Percentiles rank a stretch among this genome's conserved stretches.
These are phyloP conservation scores for Tholera decimalis DNA, from an alignment of 2,888 invertebrate genomes.

Conservation along the genomic window DNA sequence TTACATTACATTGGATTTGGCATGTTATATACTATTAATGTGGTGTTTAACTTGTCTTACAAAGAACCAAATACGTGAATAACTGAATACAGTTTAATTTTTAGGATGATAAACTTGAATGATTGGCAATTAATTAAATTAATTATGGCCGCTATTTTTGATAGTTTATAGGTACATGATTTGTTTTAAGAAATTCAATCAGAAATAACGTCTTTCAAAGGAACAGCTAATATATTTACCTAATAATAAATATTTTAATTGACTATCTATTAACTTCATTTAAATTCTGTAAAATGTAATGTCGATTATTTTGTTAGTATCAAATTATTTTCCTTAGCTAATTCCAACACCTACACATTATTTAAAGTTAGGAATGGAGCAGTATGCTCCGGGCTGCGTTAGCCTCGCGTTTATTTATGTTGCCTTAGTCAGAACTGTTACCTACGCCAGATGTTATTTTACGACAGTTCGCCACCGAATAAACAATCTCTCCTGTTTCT, in stretches of 20 bases:
- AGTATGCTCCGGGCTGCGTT: slow-evolving; percentile 74
- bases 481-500: slow-evolving; percentile 80
- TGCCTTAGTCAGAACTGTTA: slow-evolving; percentile 87
- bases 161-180: not conserved
- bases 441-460: slow-evolving; percentile 90
- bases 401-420: slow-evolving; percentile 89
- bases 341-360: slow-evolving; percentile 57
- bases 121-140: not conserved
- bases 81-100: slow-evolving; percentile 1
- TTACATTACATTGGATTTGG: not conserved
- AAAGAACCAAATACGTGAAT: not conserved
- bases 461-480: slow-evolving; percentile 85
- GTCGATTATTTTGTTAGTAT: slow-evolving; percentile 1
- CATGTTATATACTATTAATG: not conserved
- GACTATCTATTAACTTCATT: too few relatives aligned
- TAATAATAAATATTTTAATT: not conserved
- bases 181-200: not conserved
- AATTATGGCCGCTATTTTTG: slow-evolving; percentile 1
- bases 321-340: slow-evolving; percentile 20
- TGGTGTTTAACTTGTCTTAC: not conserved
- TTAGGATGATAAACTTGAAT: not conserved
- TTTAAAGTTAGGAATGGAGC: slow-evolving; percentile 64
- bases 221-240: not conserved
- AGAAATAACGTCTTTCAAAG: not conserved
- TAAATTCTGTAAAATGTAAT: not conserved